Evolutionary conservation across 2,113 vertebrate genomes (phyloP).

Genomic region (Grammomys dolichurus): DNA sequence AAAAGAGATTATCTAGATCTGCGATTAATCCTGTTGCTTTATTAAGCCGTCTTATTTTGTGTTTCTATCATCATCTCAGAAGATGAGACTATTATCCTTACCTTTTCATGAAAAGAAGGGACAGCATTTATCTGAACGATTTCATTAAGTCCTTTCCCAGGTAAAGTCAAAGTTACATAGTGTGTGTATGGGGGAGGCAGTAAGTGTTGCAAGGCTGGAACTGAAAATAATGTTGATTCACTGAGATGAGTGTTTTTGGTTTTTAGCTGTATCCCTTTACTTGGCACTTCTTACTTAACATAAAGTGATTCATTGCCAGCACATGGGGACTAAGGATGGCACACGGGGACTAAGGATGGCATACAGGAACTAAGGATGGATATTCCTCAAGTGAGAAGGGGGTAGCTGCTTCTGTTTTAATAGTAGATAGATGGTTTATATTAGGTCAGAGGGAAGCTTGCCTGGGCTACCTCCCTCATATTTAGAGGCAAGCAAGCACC

Average conservation of each 20-base stretch:
- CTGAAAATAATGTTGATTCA: background rate
- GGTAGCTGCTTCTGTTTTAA: background rate
- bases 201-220: background rate
- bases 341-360: background rate
- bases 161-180: background rate
- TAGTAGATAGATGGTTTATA: background rate
- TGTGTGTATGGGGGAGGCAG: background rate
- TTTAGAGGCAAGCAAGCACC: background rate
- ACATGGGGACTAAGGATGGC: background rate
- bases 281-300: background rate
- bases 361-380: background rate
- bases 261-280: background rate
- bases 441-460: background rate
- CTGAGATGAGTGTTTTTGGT: background rate
- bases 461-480: background rate
- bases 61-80: background rate
- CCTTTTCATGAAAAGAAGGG: conserved; percentile 20
- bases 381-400: background rate
- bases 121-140: background rate
- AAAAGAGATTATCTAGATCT: background rate
- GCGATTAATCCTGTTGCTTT: background rate
- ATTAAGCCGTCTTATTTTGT: background rate
- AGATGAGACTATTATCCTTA: background rate
- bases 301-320: background rate
- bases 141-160: background rate